Percentiles rank a stretch among this genome's conserved stretches.
Conservation (phyloP, 2,888 invertebrate genomes). For the Noctua comes region DNA sequence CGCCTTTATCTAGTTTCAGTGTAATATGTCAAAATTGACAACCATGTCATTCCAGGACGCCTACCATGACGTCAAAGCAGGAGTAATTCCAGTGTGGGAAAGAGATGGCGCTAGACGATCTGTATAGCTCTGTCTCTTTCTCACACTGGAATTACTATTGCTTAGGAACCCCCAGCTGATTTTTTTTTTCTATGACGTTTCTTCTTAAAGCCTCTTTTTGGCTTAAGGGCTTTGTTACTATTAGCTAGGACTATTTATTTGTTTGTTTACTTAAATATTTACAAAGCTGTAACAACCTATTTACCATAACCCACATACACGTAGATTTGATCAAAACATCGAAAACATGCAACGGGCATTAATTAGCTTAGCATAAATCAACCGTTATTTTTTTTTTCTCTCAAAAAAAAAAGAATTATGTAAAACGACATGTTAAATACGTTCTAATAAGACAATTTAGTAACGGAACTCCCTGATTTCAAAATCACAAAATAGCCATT, state of each 20-base stretch:
- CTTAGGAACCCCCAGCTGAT: too few relatives aligned
- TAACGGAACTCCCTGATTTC: slow-evolving; percentile 63
- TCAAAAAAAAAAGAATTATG: slow-evolving; percentile 50
- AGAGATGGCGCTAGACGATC: too few relatives aligned
- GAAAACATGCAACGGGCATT: slow-evolving; percentile 49
- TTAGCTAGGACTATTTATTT: slow-evolving; percentile 1
- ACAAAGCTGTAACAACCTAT: slow-evolving; percentile 3
- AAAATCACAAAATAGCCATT: slow-evolving; percentile 44
- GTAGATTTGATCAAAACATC: slow-evolving; percentile 36
- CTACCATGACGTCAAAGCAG: too few relatives aligned
- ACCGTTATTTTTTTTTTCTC: slow-evolving; percentile 22
- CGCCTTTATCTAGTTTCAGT: background rate
- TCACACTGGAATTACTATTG: too few relatives aligned
- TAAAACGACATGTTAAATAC: slow-evolving; percentile 48
- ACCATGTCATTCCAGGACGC: background rate
- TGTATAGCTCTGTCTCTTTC: too few relatives aligned
- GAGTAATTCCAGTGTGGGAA: too few relatives aligned
- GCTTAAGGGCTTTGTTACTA: background rate
- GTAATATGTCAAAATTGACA: background rate
- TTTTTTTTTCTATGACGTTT: background rate
- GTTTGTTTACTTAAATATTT: slow-evolving; percentile 2
- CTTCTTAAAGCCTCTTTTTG: background rate
- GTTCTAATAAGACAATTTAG: slow-evolving; percentile 66
- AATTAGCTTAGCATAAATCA: slow-evolving; percentile 52
- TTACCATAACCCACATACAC: slow-evolving; percentile 25